Conservation (phyloP, 2,888 invertebrate species). For the Agriopis aurantiaria region DNA sequence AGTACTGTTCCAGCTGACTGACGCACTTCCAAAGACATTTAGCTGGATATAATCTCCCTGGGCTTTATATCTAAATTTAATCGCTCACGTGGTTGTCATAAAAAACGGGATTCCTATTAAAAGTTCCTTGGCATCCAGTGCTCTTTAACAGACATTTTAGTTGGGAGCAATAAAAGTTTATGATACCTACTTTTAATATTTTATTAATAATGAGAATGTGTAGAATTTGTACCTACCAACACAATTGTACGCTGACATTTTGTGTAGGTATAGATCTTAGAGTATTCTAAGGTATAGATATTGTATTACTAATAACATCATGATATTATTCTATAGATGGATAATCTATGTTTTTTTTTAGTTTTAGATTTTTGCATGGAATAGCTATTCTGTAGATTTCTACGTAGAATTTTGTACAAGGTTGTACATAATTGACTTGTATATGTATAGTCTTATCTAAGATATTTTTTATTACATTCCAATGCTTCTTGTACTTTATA, state of each 20-base stretch:
- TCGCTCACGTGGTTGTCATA: conserved; percentile 63
- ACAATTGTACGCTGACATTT: not conserved
- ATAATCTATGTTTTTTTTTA: not conserved
- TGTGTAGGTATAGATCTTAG: no score
- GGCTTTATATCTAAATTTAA: conserved; percentile 58
- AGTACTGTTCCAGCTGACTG: conserved; percentile 44
- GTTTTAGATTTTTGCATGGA: not conserved
- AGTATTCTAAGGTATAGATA: no score
- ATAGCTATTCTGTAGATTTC: not conserved
- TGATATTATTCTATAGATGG: not conserved
- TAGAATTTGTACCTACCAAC: no score
- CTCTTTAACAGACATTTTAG: conserved; percentile 46
- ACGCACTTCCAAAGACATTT: conserved; percentile 58
- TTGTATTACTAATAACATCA: no score
- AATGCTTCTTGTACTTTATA: no score
- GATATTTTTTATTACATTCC: no score
- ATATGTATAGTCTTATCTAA: no score
- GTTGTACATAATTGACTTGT: no score
- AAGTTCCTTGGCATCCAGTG: conserved; percentile 58
- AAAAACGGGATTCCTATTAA: conserved; percentile 57
- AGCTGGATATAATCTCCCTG: conserved; percentile 46
- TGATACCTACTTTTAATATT: conserved; percentile 13
- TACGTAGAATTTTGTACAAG: no score
- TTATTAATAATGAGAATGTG: conserved; percentile 5
- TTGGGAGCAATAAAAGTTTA: conserved; percentile 41